Evolutionary conservation across 2,888 invertebrate species (phyloP).

Genomic region (Hanleya hanleyi): DNA sequence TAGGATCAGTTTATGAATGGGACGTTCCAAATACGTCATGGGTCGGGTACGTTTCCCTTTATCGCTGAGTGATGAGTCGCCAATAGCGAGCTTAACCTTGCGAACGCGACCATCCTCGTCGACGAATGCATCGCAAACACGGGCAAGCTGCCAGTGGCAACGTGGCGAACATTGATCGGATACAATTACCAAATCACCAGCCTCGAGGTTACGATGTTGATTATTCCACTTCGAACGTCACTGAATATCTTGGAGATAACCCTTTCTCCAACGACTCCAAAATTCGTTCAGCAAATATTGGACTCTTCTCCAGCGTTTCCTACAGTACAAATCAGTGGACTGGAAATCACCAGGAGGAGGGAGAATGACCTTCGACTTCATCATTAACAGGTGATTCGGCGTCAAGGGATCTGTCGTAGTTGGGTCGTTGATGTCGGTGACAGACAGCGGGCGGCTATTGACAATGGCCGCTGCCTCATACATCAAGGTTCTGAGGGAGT

Average conservation of each 20-base stretch:
- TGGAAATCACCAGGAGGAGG: neutral
- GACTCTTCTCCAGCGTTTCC: neutral
- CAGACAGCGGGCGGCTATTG: neutral
- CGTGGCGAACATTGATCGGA: neutral
- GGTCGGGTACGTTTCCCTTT: conserved; percentile 17
- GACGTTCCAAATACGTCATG: too few relatives aligned
- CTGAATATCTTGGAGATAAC: neutral
- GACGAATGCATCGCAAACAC: too few relatives aligned
- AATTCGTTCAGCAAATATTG: neutral
- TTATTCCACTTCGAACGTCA: neutral
- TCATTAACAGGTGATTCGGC: neutral
- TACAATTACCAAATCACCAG: neutral
- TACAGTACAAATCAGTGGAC: neutral
- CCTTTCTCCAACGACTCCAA: neutral
- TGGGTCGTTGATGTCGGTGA: neutral
- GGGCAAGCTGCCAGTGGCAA: too few relatives aligned
- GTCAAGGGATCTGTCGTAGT: neutral
- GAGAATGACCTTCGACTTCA: neutral
- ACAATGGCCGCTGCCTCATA: neutral
- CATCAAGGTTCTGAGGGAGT: neutral
- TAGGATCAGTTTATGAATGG: conserved; percentile 33
- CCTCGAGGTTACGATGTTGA: neutral
- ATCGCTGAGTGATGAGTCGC: neutral
- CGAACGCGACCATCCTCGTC: too few relatives aligned
- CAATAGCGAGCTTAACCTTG: conserved; percentile 26